Conservation (phyloP, 2,113 vertebrate genomes). For the Prochilodus magdalenae region DNA sequence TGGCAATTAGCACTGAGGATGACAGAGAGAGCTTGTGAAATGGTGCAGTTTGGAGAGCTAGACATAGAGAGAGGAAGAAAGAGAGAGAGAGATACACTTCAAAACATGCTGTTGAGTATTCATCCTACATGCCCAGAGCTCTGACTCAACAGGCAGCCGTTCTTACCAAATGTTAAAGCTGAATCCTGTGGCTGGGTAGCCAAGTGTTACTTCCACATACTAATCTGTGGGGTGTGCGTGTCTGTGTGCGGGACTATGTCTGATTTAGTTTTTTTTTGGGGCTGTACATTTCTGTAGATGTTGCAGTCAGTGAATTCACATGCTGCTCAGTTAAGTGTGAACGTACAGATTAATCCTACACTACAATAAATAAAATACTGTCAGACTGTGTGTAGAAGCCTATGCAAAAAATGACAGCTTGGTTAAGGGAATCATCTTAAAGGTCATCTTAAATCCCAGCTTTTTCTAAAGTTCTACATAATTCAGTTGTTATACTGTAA, state of each 20-base stretch:
- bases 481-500: too few species aligned
- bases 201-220: slow-evolving; percentile 2
- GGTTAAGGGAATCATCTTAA: background rate
- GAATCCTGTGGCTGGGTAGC: background rate
- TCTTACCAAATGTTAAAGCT: background rate
- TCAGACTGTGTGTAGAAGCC: slow-evolving; percentile 16
- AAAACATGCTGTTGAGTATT: slow-evolving; percentile 59
- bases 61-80: slow-evolving; percentile 13
- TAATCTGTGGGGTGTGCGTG: background rate
- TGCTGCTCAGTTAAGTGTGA: slow-evolving; percentile 20
- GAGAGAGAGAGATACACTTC: background rate
- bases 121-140: slow-evolving; percentile 59
- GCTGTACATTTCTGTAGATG: background rate
- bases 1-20: slow-evolving; percentile 44
- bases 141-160: slow-evolving; percentile 37
- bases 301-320: slow-evolving; percentile 17
- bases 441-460: too few species aligned
- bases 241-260: background rate
- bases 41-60: background rate
- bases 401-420: background rate
- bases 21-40: slow-evolving; percentile 30
- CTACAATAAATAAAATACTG: slow-evolving; percentile 25
- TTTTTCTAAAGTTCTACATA: too few species aligned
- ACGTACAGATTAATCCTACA: slow-evolving; percentile 12
- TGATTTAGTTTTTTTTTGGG: too few species aligned